Evolutionary conservation across 2,113 vertebrate species (phyloP).

Genomic region (Vimba vimba): DNA sequence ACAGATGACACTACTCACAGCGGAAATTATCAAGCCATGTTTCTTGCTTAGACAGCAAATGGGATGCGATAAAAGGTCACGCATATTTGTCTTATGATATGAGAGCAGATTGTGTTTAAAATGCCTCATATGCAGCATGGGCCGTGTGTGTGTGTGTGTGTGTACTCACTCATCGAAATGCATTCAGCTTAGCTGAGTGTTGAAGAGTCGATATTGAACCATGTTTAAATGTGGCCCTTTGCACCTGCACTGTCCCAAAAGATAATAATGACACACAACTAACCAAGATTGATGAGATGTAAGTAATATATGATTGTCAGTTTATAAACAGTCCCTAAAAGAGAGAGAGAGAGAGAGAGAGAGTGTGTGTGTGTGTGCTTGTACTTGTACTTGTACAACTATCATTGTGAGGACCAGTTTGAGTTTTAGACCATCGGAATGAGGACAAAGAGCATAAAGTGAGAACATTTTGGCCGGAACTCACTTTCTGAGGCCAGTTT

Average conservation of each 20-base stretch:
- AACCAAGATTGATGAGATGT: conserved; percentile 19
- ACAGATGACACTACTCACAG: conserved; percentile 21
- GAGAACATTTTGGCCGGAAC: no score
- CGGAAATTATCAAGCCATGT: conserved; percentile 12
- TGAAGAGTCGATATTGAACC: conserved; percentile 17
- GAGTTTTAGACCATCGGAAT: no score
- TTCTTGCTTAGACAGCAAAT: conserved; percentile 25
- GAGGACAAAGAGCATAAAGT: no score
- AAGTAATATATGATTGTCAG: background rate
- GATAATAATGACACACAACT: conserved; percentile 20
- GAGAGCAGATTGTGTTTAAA: conserved; percentile 3
- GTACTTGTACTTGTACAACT: no score
- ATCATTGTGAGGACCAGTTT: no score
- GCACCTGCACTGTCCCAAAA: conserved; percentile 10
- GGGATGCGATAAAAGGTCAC: conserved; percentile 20
- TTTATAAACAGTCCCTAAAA: background rate
- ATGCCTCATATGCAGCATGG: no score
- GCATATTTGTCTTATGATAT: conserved; percentile 21
- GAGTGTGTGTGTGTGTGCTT: no score
- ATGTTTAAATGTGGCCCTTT: background rate
- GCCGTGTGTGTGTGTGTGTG: background rate
- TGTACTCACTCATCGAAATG: conserved; percentile 7
- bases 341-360: background rate
- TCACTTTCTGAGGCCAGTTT: no score
- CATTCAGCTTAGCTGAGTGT: background rate